Evolutionary conservation across 1,140 invertebrate genomes (phyloP).

Genomic region (Tetragnatha versicolor): DNA sequence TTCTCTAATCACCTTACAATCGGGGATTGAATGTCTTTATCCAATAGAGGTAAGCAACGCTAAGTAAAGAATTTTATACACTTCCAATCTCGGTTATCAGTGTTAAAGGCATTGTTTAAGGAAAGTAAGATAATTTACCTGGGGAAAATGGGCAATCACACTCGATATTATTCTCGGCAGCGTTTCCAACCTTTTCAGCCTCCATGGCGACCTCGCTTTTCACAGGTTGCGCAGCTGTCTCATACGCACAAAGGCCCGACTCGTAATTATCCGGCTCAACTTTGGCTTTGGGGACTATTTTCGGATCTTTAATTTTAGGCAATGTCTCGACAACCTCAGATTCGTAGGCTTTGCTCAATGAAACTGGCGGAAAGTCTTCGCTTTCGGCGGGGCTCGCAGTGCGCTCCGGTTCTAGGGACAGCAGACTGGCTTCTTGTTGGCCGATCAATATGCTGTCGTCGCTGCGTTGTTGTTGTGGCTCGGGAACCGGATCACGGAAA

Average conservation of each 20-base stretch:
- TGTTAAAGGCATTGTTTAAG: no score
- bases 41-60: no score
- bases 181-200: slow-evolving; percentile 42
- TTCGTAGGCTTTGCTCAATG: slow-evolving; percentile 4
- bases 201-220: slow-evolving; percentile 53
- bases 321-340: slow-evolving; percentile 23
- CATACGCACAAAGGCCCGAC: slow-evolving; percentile 36
- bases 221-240: slow-evolving; percentile 51
- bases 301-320: slow-evolving; percentile 48
- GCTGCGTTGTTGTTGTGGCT: slow-evolving; percentile 42
- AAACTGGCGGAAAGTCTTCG: neutral
- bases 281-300: slow-evolving; percentile 38
- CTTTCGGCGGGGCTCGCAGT: neutral
- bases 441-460: slow-evolving; percentile 49
- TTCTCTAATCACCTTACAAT: no score
- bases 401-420: neutral
- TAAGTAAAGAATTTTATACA: no score
- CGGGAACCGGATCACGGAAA: slow-evolving; percentile 27
- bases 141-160: slow-evolving; percentile 41
- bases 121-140: no score
- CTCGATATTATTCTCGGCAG: slow-evolving; percentile 32
- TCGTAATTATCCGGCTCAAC: slow-evolving; percentile 44
- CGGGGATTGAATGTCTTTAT: no score
- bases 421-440: neutral
- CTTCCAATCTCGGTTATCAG: no score